Evolutionary conservation across 64 coral and sea anemone genomes (phyloP).

Genomic region (Montipora cactus): DNA sequence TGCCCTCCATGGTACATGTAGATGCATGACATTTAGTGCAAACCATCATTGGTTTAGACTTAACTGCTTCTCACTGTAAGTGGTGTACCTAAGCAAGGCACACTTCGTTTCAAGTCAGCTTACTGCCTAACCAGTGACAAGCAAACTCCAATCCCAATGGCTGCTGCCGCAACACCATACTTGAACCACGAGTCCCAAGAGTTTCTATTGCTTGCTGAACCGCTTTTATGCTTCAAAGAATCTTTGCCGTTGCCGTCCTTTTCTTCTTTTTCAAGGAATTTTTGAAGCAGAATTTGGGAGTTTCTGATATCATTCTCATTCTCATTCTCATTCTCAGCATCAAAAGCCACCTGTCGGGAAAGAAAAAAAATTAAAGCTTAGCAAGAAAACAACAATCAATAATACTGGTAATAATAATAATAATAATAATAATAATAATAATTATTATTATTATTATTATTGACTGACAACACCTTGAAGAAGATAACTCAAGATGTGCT

Average conservation of each 20-base stretch:
- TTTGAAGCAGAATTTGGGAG: constrained; percentile 61
- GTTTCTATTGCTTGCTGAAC: constrained; percentile 50
- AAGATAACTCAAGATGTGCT: no score
- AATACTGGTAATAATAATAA: no score
- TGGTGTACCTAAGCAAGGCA: no score
- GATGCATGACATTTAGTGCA: no score
- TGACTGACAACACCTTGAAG: no score
- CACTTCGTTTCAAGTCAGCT: neutral
- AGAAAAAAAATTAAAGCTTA: no score
- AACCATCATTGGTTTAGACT: no score
- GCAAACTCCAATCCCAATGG: constrained; percentile 79
- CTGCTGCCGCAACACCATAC: constrained; percentile 89
- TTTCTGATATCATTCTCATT: constrained; percentile 41
- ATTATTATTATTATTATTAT: no score
- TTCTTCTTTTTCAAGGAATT: constrained; percentile 79
- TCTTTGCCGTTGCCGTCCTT: constrained; percentile 39
- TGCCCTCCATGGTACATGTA: no score
- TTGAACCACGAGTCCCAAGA: constrained; percentile 76
- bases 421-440: no score
- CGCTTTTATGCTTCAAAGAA: constrained; percentile 31
- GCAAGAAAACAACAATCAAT: neutral
- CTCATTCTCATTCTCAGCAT: constrained; percentile 53
- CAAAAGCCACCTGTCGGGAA: constrained; percentile 51
- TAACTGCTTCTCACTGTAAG: no score
- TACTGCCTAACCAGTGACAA: constrained; percentile 79